Percentiles rank a stretch among this genome's conserved stretches.
These are phyloP conservation scores for Chrysina gloriosa DNA, from an alignment of 2,888 invertebrate species.

Conservation along the genomic window DNA sequence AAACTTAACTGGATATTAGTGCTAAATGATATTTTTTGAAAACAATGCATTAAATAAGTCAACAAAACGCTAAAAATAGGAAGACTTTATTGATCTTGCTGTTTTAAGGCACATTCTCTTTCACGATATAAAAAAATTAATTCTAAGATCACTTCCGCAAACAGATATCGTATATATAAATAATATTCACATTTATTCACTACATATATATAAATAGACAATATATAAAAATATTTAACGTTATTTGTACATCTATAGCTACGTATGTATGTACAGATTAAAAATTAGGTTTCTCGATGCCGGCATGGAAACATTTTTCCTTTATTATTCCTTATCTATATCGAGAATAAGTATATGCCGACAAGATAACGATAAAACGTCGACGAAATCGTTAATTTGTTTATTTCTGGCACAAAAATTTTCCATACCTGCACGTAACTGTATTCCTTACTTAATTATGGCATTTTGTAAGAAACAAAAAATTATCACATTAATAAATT, in stretches of 20 bases:
- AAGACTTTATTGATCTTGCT: slow-evolving; percentile 51
- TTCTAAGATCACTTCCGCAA: slow-evolving; percentile 19
- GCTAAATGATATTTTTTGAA: too few species aligned
- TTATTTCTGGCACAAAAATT: background rate
- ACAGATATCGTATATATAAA: slow-evolving; percentile 22
- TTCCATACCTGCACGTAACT: background rate
- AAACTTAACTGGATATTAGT: too few species aligned
- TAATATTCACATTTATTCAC: slow-evolving; percentile 30
- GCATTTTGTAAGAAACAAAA: slow-evolving; percentile 31
- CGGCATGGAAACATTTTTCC: background rate
- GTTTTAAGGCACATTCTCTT: slow-evolving; percentile 47
- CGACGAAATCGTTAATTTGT: background rate
- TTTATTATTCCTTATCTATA: background rate
- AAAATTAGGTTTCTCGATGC: slow-evolving; percentile 1
- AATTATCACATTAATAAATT: slow-evolving; percentile 38
- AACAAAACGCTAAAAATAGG: slow-evolving; percentile 39
- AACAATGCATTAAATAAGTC: background rate
- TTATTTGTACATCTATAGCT: slow-evolving; percentile 15
- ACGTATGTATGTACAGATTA: background rate
- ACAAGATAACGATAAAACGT: background rate
- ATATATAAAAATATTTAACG: slow-evolving; percentile 37
- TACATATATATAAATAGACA: slow-evolving; percentile 39
- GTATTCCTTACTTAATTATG: slow-evolving; percentile 24
- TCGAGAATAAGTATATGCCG: background rate
- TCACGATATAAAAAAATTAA: slow-evolving; percentile 37